Evolutionary conservation across 2,113 vertebrate genomes (phyloP), one percentile per base, ranked within the genome.

Genomic region (Pandion haliaetus): DNA sequence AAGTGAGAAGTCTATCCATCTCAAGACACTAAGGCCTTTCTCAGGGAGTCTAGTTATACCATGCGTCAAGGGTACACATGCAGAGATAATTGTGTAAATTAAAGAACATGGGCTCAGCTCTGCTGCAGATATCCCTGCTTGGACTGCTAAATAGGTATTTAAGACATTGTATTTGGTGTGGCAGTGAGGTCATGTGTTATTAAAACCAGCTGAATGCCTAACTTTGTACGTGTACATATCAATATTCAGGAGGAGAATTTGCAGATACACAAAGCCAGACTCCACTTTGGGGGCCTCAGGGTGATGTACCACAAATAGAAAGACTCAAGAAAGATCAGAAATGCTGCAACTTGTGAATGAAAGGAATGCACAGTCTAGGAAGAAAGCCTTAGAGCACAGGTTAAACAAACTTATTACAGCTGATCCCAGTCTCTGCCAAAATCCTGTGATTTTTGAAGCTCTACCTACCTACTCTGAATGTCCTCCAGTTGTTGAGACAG

Each of bases 401-500:
- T 57, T 70, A 49, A 66, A 81, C 19, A 29, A 54, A 40, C 6
- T 54, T 21, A 3, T 15, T 8, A 26, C 2, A 14, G 47, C 0
- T 62, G 26, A 54, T 42, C 45, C 19, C 61, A 88, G 57, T 4
- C 38, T 82, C 72, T 69, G 44, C 23, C 19, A 61, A 70, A 83
- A n/a, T 32, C 45, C 62, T 29, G 38, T 38, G 23, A 13, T 5
- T 45, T 54, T 28, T 9, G 3, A 63, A 38, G 19, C 32, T 80
- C 29, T 38, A 93, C 91, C 96, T 58, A 99, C 99, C 99, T 99
- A 49, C 93, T 98, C 98, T 99, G 99, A 96, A 99, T 98, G 93
- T 99, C 98, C 96, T 99, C 99, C 96, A 99, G 98, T n/a, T 98
- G 98, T 38, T 98, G 98, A 79, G 98, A 98, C 77, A 99, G 99